Evolutionary conservation across 2,888 invertebrate genomes (phyloP), one percentile per base, ranked within the genome.

Genomic region (Uropetala carovei): DNA sequence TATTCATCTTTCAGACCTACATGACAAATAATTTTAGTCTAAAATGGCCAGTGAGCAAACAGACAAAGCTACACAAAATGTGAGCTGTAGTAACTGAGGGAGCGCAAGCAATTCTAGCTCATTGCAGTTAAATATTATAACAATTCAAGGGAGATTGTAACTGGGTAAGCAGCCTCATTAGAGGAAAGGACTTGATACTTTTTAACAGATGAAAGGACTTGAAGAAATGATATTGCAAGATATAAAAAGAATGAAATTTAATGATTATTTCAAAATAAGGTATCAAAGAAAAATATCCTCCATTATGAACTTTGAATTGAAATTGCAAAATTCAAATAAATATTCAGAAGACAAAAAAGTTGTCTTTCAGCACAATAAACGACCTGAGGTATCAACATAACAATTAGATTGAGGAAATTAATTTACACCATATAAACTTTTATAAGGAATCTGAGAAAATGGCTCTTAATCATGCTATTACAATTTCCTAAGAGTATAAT

Each of bases 1-100:
- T 60, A 64, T 89, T 64, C 64, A 89, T 89, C 30, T 89, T 89
- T 89, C 89, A 89, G 89, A 89, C 89, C 89, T 89, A 89, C 89
- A 89, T 64, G 68, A 27, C 64, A 89, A 64, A 89, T 68, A 43
- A 64, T 68, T 27, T 89, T 89, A 89, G 18, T 64, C 89, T 89
- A 30, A 56, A 64, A 43, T 89, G 89, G 43, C 89, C 89, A 89
- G 89, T 64, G 89, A 89, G 30, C 89, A 89, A 43, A 89, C 60
- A 89, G 64, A 68, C 64, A 89, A 64, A 64, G 43, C 89, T 89
- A 89, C 89, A 89, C 60, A 86, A 86, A 75, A 30, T 60, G 43
- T 89, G 89, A 89, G 89, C 64, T 89, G 60, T 60, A 68, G 18
- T 89, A 89, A 56, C 56, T 83, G 83, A 89, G n/a, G 89, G 89